These are phyloP conservation scores for Tethea ocularis DNA, from an alignment of 2,888 invertebrate species.

Conservation along the genomic window DNA sequence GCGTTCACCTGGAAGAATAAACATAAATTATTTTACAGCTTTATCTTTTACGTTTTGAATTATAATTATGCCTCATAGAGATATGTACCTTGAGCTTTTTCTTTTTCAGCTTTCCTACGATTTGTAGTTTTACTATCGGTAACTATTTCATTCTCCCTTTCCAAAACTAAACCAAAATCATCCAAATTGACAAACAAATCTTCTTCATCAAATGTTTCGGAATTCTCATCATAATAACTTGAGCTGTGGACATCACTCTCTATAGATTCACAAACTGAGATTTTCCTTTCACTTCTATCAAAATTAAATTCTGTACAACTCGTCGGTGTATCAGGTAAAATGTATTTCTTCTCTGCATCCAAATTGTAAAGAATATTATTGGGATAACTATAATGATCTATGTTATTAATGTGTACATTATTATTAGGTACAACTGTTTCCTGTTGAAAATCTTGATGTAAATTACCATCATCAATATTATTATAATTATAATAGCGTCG, in stretches of 20 bases:
- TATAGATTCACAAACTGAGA: conserved; percentile 72
- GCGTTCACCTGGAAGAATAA: conserved; percentile 66
- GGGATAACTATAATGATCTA: conserved; percentile 78
- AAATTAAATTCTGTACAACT: conserved; percentile 73
- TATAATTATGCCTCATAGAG: not conserved
- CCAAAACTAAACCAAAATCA: conserved; percentile 70
- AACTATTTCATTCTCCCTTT: conserved; percentile 53
- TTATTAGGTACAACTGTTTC: conserved; percentile 35
- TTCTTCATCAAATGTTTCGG: conserved; percentile 74
- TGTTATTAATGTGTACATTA: conserved; percentile 49
- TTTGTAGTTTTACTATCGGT: conserved; percentile 31
- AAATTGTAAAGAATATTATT: conserved; percentile 74
- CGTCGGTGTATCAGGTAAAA: conserved; percentile 72
- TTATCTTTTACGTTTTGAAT: not conserved
- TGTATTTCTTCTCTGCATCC: conserved; percentile 64
- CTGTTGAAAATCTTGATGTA: conserved; percentile 37
- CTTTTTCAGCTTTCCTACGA: conserved; percentile 56
- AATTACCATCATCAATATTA: conserved; percentile 42
- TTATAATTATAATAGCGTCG: conserved; percentile 67
- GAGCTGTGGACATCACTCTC: conserved; percentile 75
- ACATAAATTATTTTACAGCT: not conserved
- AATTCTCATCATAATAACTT: conserved; percentile 72
- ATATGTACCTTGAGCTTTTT: conserved; percentile 63
- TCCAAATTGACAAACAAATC: conserved; percentile 77
- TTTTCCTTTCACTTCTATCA: conserved; percentile 64